Evolutionary conservation across 2,888 invertebrate species (phyloP), one percentile per base, ranked within the genome.

Genomic region (Leucoma salicis): DNA sequence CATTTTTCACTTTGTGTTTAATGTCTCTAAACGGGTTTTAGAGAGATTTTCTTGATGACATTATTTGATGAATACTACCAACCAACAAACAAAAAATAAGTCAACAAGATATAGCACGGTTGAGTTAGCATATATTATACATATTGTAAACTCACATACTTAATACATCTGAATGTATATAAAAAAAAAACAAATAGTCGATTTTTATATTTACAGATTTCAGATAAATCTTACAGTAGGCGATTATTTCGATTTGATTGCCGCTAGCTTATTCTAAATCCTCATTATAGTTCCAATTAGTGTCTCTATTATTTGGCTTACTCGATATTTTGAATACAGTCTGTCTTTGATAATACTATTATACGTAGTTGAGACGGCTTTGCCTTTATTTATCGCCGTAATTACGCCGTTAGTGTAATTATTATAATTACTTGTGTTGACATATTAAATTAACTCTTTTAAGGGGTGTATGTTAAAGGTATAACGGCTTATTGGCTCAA

Each of bases 401-500:
- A 87, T 87, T 82, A 88, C 63, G 70, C 74, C 63, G 78, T 70
- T 71, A 65, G 61, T 66, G 77, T 86, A 83, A 88, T 88, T 88
- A 87, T 82, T 63, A 76, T 87, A 88, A 88, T 88, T 80, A 85
- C 77, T 72, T 78, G 78, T 63, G 71, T 67, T 68, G 78, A 82
- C 79, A 82, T 83, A 80, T 77, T 78, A 74, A 79, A 82, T 81
- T 73, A 76, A 70, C 74, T 67, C 61, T 61, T 74, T 78, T 78
- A 78, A 78, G 78, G 63, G 64, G 43, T 61, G 11, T 34, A 28
- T 27, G 2, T 14, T 15, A n/a, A n/a, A n/a, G n/a, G n/a, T n/a
- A n/a, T n/a, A n/a, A n/a, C n/a, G n/a, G n/a, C n/a, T n/a, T n/a
- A n/a, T n/a, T n/a, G n/a, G n/a, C n/a, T n/a, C n/a, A n/a, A n/a